Evolutionary conservation across 1,140 invertebrate genomes (phyloP).

Genomic region (Drosophila simulans): DNA sequence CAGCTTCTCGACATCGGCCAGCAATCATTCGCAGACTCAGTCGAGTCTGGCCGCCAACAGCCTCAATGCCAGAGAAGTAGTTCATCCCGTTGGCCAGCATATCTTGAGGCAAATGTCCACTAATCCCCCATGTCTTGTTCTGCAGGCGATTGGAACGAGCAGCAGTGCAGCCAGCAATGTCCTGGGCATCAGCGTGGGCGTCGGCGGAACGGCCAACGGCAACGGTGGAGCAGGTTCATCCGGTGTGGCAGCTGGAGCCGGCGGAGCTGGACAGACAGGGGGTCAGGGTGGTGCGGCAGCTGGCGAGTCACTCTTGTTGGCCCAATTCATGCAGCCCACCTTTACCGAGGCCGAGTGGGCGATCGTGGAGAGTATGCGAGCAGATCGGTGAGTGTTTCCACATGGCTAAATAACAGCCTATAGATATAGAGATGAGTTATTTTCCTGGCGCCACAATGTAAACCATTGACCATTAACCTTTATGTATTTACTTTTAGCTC

Average conservation of each 20-base stretch:
- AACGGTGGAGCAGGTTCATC: conserved; percentile 28
- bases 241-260: conserved; percentile 29
- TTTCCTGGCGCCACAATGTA: neutral
- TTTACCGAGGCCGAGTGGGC: conserved; percentile 79
- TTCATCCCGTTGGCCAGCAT: conserved; percentile 25
- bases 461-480: neutral
- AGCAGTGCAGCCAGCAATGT: conserved; percentile 68
- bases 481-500: conserved; percentile 52
- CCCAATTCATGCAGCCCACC: conserved; percentile 83
- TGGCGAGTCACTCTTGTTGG: conserved; percentile 70
- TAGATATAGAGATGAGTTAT: too few relatives aligned
- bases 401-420: neutral
- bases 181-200: conserved; percentile 75
- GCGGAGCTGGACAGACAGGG: conserved; percentile 43
- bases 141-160: conserved; percentile 59
- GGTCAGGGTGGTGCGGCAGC: conserved; percentile 42
- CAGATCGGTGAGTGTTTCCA: conserved; percentile 67
- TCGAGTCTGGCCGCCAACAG: conserved; percentile 78
- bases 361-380: conserved; percentile 76
- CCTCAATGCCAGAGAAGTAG: conserved; percentile 83
- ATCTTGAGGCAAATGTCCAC: conserved; percentile 18
- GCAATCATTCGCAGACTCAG: conserved; percentile 81
- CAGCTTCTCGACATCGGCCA: conserved; percentile 70
- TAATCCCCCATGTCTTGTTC: conserved; percentile 38
- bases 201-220: conserved; percentile 51